Conservation (phyloP, 2,888 invertebrate species). For the Cheilosia impressa region DNA sequence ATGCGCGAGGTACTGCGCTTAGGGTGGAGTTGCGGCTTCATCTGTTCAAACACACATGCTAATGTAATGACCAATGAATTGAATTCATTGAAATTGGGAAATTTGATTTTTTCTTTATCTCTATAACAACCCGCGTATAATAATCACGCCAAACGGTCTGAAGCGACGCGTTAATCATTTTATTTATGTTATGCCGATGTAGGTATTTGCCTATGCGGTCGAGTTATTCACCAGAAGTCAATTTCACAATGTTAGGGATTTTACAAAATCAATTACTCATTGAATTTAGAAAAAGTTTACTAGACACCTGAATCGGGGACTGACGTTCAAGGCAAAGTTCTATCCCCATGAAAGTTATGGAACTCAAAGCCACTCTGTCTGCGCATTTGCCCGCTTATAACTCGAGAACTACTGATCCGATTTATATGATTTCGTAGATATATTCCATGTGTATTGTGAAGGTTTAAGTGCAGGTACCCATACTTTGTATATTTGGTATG, state of each 20-base stretch:
- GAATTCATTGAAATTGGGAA: constrained; percentile 40
- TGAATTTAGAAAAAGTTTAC: too few species aligned
- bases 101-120: background rate
- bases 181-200: background rate
- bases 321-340: too few species aligned
- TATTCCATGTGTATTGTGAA: too few species aligned
- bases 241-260: constrained; percentile 5
- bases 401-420: too few species aligned
- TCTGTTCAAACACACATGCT: constrained; percentile 70
- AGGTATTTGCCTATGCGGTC: background rate
- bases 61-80: constrained; percentile 53
- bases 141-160: constrained; percentile 38
- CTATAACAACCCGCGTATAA: too few species aligned
- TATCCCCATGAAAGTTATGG: too few species aligned
- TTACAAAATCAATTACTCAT: background rate
- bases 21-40: constrained; percentile 52
- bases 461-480: too few species aligned
- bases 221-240: background rate
- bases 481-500: too few species aligned
- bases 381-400: too few species aligned
- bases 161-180: background rate
- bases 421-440: too few species aligned
- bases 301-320: too few species aligned
- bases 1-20: constrained; percentile 23
- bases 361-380: too few species aligned